Percentiles rank a stretch among this genome's conserved stretches.
These are phyloP conservation scores for Minunthozetes semirufus DNA, from an alignment of 2,888 invertebrate genomes.

Conservation along the genomic window DNA sequence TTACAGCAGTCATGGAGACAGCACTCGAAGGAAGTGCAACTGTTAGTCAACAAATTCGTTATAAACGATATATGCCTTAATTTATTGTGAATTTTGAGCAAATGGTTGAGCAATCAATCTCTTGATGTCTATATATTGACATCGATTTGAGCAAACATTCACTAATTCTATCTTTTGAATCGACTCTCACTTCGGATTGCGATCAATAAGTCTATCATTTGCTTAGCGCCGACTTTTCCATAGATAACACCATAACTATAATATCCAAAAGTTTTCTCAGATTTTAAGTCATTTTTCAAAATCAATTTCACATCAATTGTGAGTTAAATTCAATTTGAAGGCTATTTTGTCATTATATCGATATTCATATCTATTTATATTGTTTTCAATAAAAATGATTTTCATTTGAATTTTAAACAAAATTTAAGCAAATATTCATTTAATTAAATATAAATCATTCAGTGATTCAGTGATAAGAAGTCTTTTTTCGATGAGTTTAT, in stretches of 20 bases:
- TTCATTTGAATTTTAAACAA: background rate
- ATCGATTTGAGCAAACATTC: background rate
- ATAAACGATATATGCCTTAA: background rate
- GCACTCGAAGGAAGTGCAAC: conserved; percentile 31
- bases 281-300: conserved; percentile 25
- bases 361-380: background rate
- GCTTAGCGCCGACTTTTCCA: background rate
- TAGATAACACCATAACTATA: background rate
- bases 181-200: background rate
- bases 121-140: background rate
- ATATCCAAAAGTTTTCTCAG: background rate
- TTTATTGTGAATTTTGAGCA: conserved; percentile 12
- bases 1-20: conserved; percentile 32
- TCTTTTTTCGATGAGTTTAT: background rate
- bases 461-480: background rate
- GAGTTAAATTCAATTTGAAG: background rate
- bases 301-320: background rate
- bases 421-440: too few species aligned
- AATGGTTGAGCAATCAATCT: background rate
- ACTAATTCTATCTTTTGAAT: background rate
- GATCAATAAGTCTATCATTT: conserved; percentile 19
- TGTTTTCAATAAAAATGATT: background rate
- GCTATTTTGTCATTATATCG: background rate
- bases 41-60: conserved; percentile 16
- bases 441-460: too few species aligned